Conservation (phyloP, 2,113 vertebrate species). For the Apteryx owenii region DNA sequence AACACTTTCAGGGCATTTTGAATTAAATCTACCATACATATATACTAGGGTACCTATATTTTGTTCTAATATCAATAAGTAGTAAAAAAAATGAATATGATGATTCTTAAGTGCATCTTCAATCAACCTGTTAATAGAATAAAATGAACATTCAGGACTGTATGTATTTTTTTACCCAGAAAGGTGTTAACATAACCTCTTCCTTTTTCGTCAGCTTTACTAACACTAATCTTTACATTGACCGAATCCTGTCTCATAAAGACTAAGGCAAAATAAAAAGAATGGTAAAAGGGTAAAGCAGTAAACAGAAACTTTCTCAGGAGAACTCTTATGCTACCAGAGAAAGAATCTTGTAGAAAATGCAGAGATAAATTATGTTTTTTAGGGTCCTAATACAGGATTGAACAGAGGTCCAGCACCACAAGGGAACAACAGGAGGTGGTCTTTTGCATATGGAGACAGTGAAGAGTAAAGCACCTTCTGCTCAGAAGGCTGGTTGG, state of each 20-base stretch:
- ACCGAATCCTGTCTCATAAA: background rate
- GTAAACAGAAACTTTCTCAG: background rate
- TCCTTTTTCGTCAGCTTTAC: background rate
- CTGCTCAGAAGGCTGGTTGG: background rate
- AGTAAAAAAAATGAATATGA: background rate
- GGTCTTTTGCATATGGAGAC: background rate
- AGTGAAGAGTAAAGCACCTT: background rate
- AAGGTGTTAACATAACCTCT: background rate
- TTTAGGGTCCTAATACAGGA: background rate
- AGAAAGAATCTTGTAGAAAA: background rate
- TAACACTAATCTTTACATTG: background rate
- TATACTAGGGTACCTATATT: background rate
- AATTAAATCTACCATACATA: background rate
- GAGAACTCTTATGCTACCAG: background rate
- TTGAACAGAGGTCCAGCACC: background rate
- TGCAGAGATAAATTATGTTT: background rate
- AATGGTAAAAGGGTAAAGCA: background rate
- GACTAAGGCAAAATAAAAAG: background rate
- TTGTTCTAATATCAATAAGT: background rate
- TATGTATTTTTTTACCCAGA: accelerated
- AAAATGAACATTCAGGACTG: background rate
- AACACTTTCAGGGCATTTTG: background rate
- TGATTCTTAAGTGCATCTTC: background rate
- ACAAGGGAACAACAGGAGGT: background rate
- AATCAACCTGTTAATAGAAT: background rate